phyloP scores from a whole-genome alignment of 2,113 vertebrate species.

The Eudyptes chrysolophus region DNA sequence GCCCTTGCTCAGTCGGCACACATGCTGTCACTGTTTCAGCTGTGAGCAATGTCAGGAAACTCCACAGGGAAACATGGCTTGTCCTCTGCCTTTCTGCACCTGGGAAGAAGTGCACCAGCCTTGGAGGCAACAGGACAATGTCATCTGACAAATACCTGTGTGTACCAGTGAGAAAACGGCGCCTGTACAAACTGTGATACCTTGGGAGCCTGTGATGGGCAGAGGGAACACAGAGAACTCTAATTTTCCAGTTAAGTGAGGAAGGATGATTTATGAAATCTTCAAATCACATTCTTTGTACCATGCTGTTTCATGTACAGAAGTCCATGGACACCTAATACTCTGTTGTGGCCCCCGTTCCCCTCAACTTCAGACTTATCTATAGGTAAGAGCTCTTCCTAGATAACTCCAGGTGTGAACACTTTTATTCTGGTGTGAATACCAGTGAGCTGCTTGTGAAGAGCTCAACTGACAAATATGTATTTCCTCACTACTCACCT shows the following conservation, averaged over 20 bases:
- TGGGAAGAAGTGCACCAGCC: background rate
- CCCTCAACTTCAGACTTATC: background rate
- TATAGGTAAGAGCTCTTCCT: background rate
- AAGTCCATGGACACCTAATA: fast-evolving
- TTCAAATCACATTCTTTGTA: background rate
- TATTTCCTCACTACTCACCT: background rate
- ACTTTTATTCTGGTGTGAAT: background rate
- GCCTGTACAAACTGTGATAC: background rate
- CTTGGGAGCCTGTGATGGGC: background rate
- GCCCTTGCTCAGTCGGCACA: background rate
- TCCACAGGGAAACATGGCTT: background rate
- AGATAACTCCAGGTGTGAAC: background rate
- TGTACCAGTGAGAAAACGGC: background rate
- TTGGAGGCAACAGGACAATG: fast-evolving
- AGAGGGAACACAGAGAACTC: background rate
- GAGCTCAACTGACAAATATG: background rate
- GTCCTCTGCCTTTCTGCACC: background rate
- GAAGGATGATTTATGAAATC: background rate
- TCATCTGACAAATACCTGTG: background rate
- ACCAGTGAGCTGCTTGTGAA: background rate
- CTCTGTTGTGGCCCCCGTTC: background rate
- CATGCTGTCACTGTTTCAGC: background rate
- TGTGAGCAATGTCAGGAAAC: background rate
- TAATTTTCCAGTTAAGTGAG: background rate
- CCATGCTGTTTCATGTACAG: background rate